Base-by-base conservation (phyloP, 2,888 invertebrate species). In the Leucophora obtusa region DNA sequence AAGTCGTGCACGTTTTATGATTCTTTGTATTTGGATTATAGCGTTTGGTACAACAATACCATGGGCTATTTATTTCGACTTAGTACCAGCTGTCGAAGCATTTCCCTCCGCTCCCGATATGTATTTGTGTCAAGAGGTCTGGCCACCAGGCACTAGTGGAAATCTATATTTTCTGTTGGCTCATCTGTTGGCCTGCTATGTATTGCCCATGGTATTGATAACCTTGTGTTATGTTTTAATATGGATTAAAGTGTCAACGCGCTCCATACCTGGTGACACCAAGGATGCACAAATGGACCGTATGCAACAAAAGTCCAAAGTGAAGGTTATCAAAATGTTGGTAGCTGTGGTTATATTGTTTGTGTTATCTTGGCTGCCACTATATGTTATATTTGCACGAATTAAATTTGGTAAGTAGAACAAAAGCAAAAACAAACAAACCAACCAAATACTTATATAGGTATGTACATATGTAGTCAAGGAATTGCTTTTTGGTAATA, bases 301-400 rank as follows among this genome's bases (percentile, higher is more conserved):
- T 83, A 96, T 97, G 94, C 96, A 97, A 89, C 96, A 97, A 86
- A 96, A 96, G 90, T 97, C 97, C 54, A 97, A 97, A 91, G 96
- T 97, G 50, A 97, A 97, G 90, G 97, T 97, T 54, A 95, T 97
- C 21, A 97, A 97, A 91, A 98, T 98, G 98, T 92, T 98, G 78
- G 95, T 97, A 0, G 96, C 95, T 17, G 97, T 98, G 43, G 97
- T 98, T 18, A 95, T 98, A 72, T 91, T 97, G n/a, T 98, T 98
- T 89, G 96, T 97, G 0, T 91, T 97, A 2, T 97, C 97, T 43
- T 98, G 98, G 98, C 92, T 97, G 87, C 98, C 98, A 0, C 92
- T 98, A 47, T 98, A 98, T 91, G 93, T 95, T 24, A 96, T 97
- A 87, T 96, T 96, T 88, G 95, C 97, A 0, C 92, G 96, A 85